Evolutionary conservation across 2,797 vertebrate genomes (phyloP).

Genomic region (Gallinago solitaria): DNA sequence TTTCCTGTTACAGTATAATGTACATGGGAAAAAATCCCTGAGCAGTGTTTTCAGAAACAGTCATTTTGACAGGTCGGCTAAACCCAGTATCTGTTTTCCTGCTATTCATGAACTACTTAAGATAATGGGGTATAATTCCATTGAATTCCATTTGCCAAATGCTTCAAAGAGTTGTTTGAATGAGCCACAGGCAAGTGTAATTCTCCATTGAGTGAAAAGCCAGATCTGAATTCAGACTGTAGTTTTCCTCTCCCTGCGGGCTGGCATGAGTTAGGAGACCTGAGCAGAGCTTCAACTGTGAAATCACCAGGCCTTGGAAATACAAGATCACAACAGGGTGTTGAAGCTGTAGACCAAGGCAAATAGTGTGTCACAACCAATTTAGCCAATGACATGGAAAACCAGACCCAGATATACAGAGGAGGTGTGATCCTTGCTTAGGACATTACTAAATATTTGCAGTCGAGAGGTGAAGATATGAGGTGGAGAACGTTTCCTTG

Average conservation of each 20-base stretch:
- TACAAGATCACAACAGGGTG: neutral
- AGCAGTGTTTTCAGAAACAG: constrained; percentile 19
- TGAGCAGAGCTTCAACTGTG: neutral
- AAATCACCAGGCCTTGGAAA: constrained; percentile 5
- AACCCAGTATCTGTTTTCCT: neutral
- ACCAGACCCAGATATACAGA: neutral
- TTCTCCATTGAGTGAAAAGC: neutral
- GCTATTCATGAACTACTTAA: neutral
- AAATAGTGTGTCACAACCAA: neutral
- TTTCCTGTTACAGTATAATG: neutral
- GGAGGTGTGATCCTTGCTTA: neutral
- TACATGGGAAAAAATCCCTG: neutral
- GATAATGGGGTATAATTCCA: neutral
- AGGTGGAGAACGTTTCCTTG: neutral
- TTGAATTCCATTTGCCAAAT: neutral
- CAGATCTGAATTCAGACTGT: neutral
- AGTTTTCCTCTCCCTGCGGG: neutral
- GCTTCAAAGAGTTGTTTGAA: neutral
- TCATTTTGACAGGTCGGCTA: neutral
- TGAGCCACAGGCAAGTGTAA: neutral
- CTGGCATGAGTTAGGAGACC: neutral
- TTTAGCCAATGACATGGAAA: constrained; percentile 33
- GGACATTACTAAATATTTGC: neutral
- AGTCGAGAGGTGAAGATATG: neutral
- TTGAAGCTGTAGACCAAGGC: constrained; percentile 8